A percentile compares a stretch with the other conserved stretches of the same genome.
These are phyloP conservation scores for Drosophila kanapiae DNA, from an alignment of 1,140 invertebrate species.

Conservation along the genomic window DNA sequence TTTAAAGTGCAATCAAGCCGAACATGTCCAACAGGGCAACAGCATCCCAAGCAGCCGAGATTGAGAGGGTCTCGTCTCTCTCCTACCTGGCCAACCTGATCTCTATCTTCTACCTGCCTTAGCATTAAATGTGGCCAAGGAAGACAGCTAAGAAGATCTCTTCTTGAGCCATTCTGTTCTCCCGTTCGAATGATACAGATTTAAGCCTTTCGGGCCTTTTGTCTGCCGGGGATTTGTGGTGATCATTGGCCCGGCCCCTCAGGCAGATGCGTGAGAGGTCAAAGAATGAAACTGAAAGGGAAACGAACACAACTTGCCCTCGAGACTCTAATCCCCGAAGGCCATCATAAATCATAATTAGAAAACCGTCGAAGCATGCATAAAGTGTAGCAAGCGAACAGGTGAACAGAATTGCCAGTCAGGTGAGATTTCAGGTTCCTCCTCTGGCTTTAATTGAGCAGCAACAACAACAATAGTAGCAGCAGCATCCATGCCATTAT, in stretches of 20 bases:
- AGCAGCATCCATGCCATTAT: conserved; percentile 28
- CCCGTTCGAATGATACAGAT: conserved; percentile 72
- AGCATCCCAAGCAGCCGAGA: conserved; percentile 44
- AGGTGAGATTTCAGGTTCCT: neutral
- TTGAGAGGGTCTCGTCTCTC: conserved; percentile 4
- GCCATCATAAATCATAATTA: conserved; percentile 51
- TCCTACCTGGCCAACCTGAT: neutral
- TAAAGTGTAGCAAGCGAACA: conserved; percentile 56
- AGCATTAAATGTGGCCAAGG: neutral
- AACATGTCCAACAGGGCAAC: conserved; percentile 52
- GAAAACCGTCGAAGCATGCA: conserved; percentile 47
- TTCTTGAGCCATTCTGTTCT: conserved; percentile 38
- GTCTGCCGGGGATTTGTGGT: conserved; percentile 31
- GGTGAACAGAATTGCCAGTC: conserved; percentile 31
- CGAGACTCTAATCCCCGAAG: conserved; percentile 16
- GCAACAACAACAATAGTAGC: conserved; percentile 13
- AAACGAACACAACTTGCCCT: neutral
- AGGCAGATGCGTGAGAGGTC: conserved; percentile 20
- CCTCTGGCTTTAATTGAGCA: neutral
- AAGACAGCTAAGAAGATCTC: neutral
- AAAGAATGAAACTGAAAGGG: conserved; percentile 27
- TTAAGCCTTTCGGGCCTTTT: conserved; percentile 67
- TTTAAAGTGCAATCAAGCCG: conserved; percentile 70
- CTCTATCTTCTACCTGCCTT: neutral
- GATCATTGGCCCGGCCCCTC: conserved; percentile 4